A percentile compares a stretch with the other conserved stretches of the same genome.
phyloP scores from a whole-genome alignment of 2,797 vertebrate species.

The Tinamus major region DNA sequence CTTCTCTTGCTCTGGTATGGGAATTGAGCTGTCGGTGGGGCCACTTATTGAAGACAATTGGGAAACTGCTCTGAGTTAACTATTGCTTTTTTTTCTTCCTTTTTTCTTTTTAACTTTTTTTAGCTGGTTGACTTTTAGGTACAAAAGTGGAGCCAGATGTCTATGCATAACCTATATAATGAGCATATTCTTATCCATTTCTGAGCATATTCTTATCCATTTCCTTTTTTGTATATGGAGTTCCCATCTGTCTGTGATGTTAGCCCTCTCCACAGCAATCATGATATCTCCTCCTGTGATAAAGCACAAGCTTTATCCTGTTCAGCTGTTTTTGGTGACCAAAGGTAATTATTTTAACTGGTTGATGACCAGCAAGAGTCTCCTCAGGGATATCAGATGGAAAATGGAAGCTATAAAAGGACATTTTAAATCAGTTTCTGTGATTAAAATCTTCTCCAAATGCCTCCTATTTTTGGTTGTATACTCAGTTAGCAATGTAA shows the following conservation, averaged over 20 bases:
- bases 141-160: background rate
- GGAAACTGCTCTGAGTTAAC: background rate
- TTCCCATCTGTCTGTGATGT: background rate
- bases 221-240: background rate
- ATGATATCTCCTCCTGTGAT: constrained; percentile 16
- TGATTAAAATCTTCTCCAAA: background rate
- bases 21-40: rapidly evolving
- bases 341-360: constrained; percentile 3
- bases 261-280: background rate
- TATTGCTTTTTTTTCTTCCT: background rate
- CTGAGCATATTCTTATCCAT: background rate
- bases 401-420: background rate
- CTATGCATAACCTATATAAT: background rate
- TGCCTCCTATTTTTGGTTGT: background rate
- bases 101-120: background rate
- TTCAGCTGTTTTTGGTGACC: background rate
- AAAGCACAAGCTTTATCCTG: background rate
- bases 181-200: background rate
- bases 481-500: background rate
- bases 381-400: background rate
- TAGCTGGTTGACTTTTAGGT: background rate
- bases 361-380: background rate
- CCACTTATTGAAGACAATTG: background rate
- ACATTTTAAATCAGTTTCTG: background rate
- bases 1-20: background rate